Percentiles rank a stretch among this genome's conserved stretches.
These are phyloP conservation scores for Chironomus tentans DNA, from an alignment of 2,888 invertebrate species.

Conservation along the genomic window DNA sequence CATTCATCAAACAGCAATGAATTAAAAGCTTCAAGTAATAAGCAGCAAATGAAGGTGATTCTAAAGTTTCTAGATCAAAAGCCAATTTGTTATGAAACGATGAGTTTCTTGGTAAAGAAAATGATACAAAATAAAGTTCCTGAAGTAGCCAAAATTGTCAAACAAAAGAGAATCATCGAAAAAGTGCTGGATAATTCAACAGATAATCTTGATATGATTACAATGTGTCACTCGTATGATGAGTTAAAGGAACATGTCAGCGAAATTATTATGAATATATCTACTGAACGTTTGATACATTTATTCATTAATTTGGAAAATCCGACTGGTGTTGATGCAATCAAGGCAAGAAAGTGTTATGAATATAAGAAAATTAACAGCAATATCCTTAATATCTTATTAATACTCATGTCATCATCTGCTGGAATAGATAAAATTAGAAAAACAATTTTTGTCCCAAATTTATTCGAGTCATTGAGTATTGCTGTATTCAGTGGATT, in stretches of 20 bases:
- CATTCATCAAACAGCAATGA: not conserved
- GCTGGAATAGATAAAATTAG: not conserved
- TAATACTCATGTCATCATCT: not conserved
- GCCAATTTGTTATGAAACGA: not conserved
- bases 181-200: not conserved
- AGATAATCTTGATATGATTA: not conserved
- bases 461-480: not conserved
- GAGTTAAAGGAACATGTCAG: not conserved
- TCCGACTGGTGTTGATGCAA: not conserved
- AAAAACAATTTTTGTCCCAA: not conserved
- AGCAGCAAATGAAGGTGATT: not conserved
- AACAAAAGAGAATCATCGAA: not conserved
- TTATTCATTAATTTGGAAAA: not conserved
- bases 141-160: not conserved
- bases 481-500: not conserved
- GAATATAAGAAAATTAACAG: not conserved
- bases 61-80: not conserved
- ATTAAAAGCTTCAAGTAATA: not conserved
- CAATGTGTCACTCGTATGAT: not conserved
- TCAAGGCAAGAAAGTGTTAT: not conserved
- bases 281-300: not conserved
- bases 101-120: not conserved
- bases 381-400: not conserved
- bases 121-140: not conserved
- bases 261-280: not conserved